Base-by-base conservation (phyloP, 2,113 vertebrate species). In the Solenodon paradoxus region DNA sequence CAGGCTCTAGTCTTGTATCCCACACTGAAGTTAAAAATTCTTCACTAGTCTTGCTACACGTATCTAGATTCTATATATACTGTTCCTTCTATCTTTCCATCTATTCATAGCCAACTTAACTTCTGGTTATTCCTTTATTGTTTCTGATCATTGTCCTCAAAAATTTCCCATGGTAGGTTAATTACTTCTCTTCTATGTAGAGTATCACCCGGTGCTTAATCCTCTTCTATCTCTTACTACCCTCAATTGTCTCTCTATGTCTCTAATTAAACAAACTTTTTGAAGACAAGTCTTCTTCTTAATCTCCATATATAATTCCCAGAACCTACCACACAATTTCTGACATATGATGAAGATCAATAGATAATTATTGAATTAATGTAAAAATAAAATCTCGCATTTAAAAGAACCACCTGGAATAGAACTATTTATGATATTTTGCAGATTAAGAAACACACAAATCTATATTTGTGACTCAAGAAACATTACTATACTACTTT, bases 401-500 rank as follows among this genome's bases (percentile, higher is more conserved):
- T 90, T 79, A 6, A 92, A 90, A 72, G 30, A 74, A 28, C 8
- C 45, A 92, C 38, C 78, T 75, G 57, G 96, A 88, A 93, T 16
- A 79, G n/a, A 74, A 90, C 2, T 59, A 35, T 69, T n/a, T 66
- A 53, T 88, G 63, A 24, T 47, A 85, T 47, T 71, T 11, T 88
- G 4, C 55, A 89, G 59, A 69, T 51, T 15, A 90, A 96, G 30
- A 90, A 92, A 63, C 0, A 92, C 38, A 90, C 38, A 94, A 79
- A 92, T 72, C 32, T 86, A 3, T 47, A 88, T 53, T 49, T 84
- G 40, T 68, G 53, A 69, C 32, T 89, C 61, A 86, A 89, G 68
- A 90, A 94, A 97, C n/a, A 57, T 86, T 81, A 75, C 7, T 24
- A 42, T 71, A 93, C 38, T 32, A 91, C 20, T 77, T 91, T 77